These are phyloP conservation scores for Clarias batrachus DNA, from an alignment of 2,113 vertebrate species.

Conservation along the genomic window DNA sequence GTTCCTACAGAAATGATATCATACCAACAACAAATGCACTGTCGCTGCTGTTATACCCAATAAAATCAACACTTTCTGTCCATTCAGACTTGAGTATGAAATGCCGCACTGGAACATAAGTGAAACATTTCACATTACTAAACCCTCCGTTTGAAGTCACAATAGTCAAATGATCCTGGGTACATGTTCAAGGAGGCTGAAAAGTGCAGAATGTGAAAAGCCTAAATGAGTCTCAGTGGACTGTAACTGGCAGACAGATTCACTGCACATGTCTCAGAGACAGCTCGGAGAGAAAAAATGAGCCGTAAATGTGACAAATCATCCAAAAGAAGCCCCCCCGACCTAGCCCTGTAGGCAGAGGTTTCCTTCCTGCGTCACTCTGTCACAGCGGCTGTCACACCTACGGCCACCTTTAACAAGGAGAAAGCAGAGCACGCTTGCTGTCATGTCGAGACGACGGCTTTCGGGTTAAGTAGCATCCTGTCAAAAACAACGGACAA, in stretches of 20 bases:
- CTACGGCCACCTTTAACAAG: neutral
- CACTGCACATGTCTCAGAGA: slow-evolving; percentile 1
- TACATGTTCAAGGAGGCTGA: neutral
- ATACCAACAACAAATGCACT: neutral
- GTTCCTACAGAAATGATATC: neutral
- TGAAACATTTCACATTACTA: neutral
- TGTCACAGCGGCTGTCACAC: neutral
- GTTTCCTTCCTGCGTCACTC: neutral
- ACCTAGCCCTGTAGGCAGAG: neutral
- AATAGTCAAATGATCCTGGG: neutral
- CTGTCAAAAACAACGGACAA: neutral
- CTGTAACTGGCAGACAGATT: slow-evolving; percentile 2
- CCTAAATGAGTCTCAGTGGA: neutral
- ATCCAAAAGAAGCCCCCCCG: neutral
- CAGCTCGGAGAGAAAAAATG: neutral
- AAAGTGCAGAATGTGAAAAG: neutral
- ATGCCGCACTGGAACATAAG: neutral
- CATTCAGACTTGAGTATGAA: neutral
- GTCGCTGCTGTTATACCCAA: neutral
- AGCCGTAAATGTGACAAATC: neutral
- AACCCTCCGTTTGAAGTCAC: neutral
- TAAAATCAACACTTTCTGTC: neutral
- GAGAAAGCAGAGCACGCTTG: neutral
- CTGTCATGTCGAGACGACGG: neutral
- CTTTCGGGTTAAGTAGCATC: neutral